Base-by-base conservation (phyloP, 2,797 vertebrate genomes). In the Pipistrellus nathusii region DNA sequence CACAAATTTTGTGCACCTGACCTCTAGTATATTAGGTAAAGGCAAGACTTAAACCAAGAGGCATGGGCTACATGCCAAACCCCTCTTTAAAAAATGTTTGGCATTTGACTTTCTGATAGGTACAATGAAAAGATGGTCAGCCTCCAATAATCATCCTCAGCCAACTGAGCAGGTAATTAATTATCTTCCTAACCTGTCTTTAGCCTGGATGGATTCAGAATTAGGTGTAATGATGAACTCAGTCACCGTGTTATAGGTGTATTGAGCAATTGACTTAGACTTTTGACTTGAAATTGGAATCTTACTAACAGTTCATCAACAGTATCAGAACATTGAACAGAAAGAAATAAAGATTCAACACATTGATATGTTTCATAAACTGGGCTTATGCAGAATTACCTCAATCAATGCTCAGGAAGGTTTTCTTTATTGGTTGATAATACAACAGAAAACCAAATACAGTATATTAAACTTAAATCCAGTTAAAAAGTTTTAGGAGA, bases 211-310 rank as follows among this genome's bases (percentile, higher is more conserved):
- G 95, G 21, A 85, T 78, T 92, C 3, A 87, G 48, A 82, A 94
- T 90, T 83, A 93, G 59, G 35, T 90, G 92, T 38, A 89, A 71
- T 48, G 46, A 94, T 78, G 41, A 88, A 44, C 23, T 35, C 94
- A 95, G 85, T 72, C 38, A 92, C 85, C 84, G 91, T 81, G 93
- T 75, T 71, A 90, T 41, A 77, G 35, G 59, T 73, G 93, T 62
- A 94, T 6, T 91, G 81, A 75, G 44, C 78, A 92, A 95, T 0
- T 92, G 51, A 81, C 82, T 89, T 87, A 91, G 30, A 94, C 55
- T 81, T 91, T 9, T 76, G 35, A 95, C 81, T 95, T 93, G 91
- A 89, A 95, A 92, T n/a, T 81, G 35, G 41, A 95, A 69, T 92
- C 30, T 64, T 72, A 92, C 73, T 86, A 69, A 85, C 46, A 76